These are phyloP conservation scores for Himalopsyche tibetana DNA, from an alignment of 2,888 invertebrate species.

Conservation along the genomic window DNA sequence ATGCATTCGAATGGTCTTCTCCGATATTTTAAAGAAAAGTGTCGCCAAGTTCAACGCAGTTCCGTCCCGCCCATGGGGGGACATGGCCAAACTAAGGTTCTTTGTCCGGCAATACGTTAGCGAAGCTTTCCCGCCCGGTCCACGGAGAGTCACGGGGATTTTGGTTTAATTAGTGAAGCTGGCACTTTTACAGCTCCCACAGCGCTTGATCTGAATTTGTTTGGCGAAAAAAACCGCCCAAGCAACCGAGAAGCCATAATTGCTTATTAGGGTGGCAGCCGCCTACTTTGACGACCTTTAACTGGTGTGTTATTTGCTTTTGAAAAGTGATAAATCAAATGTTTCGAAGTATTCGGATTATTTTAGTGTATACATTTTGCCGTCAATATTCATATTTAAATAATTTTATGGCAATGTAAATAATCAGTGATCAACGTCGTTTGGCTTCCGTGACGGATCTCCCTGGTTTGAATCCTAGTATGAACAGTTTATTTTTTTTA, in stretches of 20 bases:
- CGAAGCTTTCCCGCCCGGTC: constrained; percentile 4
- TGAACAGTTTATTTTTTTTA: no score
- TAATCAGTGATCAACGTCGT: no score
- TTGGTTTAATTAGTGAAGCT: constrained; percentile 37
- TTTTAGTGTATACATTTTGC: not conserved
- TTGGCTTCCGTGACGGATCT: no score
- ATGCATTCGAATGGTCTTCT: no score
- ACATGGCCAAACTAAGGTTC: constrained; percentile 24
- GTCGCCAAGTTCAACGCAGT: not conserved
- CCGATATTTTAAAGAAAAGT: no score
- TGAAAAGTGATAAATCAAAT: constrained; percentile 10
- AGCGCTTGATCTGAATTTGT: constrained; percentile 13
- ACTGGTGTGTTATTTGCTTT: not conserved
- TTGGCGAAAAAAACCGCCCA: constrained; percentile 26
- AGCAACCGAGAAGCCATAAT: constrained; percentile 23
- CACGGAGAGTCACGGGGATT: constrained; percentile 19
- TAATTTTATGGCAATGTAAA: no score
- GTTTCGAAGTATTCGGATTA: not conserved
- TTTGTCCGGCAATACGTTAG: constrained; percentile 37
- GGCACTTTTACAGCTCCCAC: constrained; percentile 38
- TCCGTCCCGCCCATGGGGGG: not conserved
- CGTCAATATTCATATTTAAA: no score
- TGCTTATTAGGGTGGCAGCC: not conserved
- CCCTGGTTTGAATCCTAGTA: no score
- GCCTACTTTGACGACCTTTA: not conserved